Conservation (phyloP, 1,140 invertebrate genomes). For the Chionoecetes opilio region DNA sequence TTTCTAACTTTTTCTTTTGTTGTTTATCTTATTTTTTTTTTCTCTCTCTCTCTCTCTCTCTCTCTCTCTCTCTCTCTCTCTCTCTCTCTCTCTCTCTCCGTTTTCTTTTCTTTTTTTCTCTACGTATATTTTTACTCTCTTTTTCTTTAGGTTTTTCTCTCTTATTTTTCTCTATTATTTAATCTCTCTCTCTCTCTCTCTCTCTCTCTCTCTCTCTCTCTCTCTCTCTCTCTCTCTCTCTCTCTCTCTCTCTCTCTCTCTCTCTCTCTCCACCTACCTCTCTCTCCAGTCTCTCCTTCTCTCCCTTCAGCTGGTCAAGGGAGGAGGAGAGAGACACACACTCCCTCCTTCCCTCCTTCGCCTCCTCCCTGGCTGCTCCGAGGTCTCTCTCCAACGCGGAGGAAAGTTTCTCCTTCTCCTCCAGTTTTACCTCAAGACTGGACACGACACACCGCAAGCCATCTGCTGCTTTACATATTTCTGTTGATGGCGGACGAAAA, state of each 20-base stretch:
- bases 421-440: conserved; percentile 39
- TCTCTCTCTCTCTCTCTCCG: no score
- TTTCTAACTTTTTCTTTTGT: no score
- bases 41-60: no score
- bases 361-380: conserved; percentile 36
- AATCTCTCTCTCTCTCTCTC: no score
- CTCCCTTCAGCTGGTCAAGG: neutral
- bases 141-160: no score
- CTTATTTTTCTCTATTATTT: neutral
- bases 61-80: no score
- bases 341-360: neutral
- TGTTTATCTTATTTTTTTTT: no score
- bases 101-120: no score
- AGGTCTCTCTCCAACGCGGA: conserved; percentile 41
- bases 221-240: neutral
- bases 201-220: no score
- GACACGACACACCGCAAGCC: conserved; percentile 36
- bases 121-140: no score
- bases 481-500: conserved; percentile 15
- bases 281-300: conserved; percentile 43
- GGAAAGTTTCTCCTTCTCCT: conserved; percentile 50
- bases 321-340: neutral
- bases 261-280: neutral
- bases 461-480: conserved; percentile 58
- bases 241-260: neutral